A percentile compares a stretch with the other conserved stretches of the same genome.
These are phyloP conservation scores for Emydoidea blandingii DNA, from an alignment of 2,797 vertebrate genomes.

Conservation along the genomic window DNA sequence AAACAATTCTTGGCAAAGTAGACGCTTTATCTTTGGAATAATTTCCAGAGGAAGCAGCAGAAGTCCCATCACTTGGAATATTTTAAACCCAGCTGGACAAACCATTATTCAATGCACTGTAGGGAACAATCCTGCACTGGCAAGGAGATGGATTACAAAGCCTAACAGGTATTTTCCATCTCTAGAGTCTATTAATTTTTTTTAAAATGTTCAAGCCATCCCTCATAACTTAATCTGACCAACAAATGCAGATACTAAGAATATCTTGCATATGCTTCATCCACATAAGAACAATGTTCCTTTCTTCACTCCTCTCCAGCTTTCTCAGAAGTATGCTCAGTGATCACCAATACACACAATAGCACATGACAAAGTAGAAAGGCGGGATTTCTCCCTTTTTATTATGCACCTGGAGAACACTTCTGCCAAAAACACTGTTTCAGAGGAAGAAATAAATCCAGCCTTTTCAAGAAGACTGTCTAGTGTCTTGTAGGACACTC, in stretches of 20 bases:
- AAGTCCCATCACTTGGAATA: background rate
- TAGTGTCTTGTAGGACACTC: background rate
- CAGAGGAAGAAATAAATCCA: background rate
- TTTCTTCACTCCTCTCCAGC: background rate
- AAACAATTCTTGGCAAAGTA: background rate
- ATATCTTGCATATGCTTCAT: background rate
- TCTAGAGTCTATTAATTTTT: background rate
- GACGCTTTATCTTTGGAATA: background rate
- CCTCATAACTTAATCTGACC: background rate
- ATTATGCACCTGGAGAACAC: background rate
- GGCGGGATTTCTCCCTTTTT: background rate
- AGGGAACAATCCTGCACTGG: background rate
- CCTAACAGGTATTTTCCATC: background rate
- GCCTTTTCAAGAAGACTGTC: too few species aligned
- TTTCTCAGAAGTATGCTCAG: background rate
- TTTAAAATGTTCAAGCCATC: background rate
- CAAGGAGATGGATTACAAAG: background rate
- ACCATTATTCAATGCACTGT: background rate
- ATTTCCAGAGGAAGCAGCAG: background rate
- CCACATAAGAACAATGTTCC: background rate
- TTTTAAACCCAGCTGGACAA: background rate
- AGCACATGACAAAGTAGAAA: background rate
- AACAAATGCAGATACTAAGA: background rate
- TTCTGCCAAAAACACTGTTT: fast-evolving
- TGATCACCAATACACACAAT: fast-evolving